These are phyloP conservation scores for Scaptodrosophila lebanonensis DNA, from an alignment of 1,140 invertebrate genomes.

Conservation along the genomic window DNA sequence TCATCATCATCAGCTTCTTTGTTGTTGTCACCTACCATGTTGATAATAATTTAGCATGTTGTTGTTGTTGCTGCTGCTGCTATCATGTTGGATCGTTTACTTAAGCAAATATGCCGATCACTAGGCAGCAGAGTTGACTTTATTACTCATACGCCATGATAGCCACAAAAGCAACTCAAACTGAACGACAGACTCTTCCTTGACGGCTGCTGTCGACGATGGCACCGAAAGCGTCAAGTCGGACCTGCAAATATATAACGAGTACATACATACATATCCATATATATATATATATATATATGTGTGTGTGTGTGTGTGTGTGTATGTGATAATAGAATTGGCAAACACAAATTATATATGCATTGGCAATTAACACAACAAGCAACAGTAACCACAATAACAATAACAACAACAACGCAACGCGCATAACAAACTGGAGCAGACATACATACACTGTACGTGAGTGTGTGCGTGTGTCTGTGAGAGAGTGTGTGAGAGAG, in stretches of 20 bases:
- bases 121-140: slow-evolving; percentile 55
- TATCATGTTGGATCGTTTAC: slow-evolving; percentile 19
- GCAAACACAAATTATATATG: not conserved
- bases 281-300: not conserved
- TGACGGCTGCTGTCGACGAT: not conserved
- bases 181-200: slow-evolving; percentile 29
- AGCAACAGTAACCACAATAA: too few relatives aligned
- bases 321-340: not conserved
- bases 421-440: slow-evolving; percentile 1
- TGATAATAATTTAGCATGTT: slow-evolving; percentile 36
- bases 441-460: not conserved
- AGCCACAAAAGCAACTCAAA: slow-evolving; percentile 20
- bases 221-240: slow-evolving; percentile 4
- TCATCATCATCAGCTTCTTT: not conserved
- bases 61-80: slow-evolving; percentile 5
- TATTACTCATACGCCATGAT: slow-evolving; percentile 67
- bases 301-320: not conserved
- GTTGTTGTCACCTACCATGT: slow-evolving; percentile 3
- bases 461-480: not conserved
- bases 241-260: too few relatives aligned
- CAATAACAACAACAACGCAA: too few relatives aligned
- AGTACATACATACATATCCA: too few relatives aligned
- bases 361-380: not conserved
- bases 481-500: not conserved
- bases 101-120: slow-evolving; percentile 13